These are phyloP conservation scores for Cyprinodon tularosa DNA, from an alignment of 2,113 vertebrate species.

Conservation along the genomic window DNA sequence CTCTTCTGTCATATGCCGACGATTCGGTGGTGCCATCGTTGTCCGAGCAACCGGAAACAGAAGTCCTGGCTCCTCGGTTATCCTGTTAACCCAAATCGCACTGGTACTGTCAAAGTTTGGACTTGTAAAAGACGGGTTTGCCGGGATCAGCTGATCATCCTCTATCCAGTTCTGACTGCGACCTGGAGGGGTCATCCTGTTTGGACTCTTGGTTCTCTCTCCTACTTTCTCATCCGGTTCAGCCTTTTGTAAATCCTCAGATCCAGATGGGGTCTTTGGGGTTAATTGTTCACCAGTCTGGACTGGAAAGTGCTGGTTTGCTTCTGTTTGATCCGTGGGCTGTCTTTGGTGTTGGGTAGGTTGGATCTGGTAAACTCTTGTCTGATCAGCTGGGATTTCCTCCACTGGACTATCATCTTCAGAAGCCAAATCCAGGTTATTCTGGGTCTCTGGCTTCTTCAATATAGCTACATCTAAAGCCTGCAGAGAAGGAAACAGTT, in stretches of 20 bases:
- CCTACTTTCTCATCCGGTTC: slow-evolving; percentile 4
- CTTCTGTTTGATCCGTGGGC: slow-evolving; percentile 9
- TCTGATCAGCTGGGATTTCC: slow-evolving; percentile 69
- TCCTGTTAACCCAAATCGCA: slow-evolving; percentile 64
- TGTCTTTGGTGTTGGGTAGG: slow-evolving; percentile 30
- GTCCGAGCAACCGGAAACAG: slow-evolving; percentile 62
- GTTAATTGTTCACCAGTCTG: background rate
- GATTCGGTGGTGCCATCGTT: slow-evolving; percentile 33
- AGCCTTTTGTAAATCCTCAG: slow-evolving; percentile 30
- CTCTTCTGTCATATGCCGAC: slow-evolving; percentile 72
- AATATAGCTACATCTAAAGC: slow-evolving; percentile 9
- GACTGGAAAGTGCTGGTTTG: slow-evolving; percentile 18
- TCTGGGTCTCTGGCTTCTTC: slow-evolving; percentile 48
- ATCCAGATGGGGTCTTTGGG: slow-evolving; percentile 18
- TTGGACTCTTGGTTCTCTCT: slow-evolving; percentile 15
- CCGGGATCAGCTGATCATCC: slow-evolving; percentile 29
- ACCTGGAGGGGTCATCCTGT: background rate
- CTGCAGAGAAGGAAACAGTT: slow-evolving; percentile 23
- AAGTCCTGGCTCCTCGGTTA: slow-evolving; percentile 73
- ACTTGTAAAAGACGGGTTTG: slow-evolving; percentile 26
- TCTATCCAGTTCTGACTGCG: slow-evolving; percentile 59
- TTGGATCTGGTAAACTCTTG: slow-evolving; percentile 72
- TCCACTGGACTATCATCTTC: slow-evolving; percentile 69
- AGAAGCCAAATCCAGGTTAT: slow-evolving; percentile 34
- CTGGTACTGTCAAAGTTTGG: slow-evolving; percentile 50